Evolutionary conservation across 2,797 vertebrate genomes (phyloP).

Genomic region (Pygocentrus nattereri): DNA sequence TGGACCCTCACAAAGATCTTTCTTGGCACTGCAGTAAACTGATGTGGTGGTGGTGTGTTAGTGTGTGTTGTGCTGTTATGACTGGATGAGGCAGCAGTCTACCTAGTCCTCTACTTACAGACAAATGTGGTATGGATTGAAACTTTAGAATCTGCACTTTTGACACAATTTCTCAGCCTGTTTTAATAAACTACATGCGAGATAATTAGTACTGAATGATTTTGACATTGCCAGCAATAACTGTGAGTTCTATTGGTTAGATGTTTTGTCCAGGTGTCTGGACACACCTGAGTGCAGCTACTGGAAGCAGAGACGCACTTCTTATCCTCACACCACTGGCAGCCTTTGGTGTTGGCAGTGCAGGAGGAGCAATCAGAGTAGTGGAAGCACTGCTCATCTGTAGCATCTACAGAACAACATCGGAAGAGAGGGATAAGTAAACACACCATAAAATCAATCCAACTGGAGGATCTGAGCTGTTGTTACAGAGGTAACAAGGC

Average conservation of each 20-base stretch:
- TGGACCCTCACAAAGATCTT: no score
- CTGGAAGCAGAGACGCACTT: slow-evolving; percentile 91
- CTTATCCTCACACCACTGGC: slow-evolving; percentile 97
- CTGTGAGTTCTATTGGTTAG: not conserved
- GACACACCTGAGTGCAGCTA: slow-evolving; percentile 80
- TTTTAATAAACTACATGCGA: no score
- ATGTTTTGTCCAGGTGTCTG: not conserved
- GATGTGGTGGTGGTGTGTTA: no score
- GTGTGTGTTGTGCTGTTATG: no score
- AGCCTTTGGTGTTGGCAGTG: slow-evolving; percentile 94
- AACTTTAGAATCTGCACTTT: no score
- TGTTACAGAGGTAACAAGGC: not conserved
- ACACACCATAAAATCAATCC: slow-evolving; percentile 3
- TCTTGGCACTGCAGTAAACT: no score
- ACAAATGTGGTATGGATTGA: no score
- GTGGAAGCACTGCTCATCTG: slow-evolving; percentile 89
- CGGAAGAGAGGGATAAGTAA: slow-evolving; percentile 11
- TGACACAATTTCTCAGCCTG: no score
- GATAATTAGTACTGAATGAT: no score
- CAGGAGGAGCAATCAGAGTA: slow-evolving; percentile 94
- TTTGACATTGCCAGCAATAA: no score
- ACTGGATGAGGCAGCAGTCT: no score
- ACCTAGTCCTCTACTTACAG: no score
- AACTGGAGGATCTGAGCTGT: not conserved
- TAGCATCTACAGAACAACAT: slow-evolving; percentile 71